phyloP scores from a whole-genome alignment of 2,113 vertebrate species.

The Myodes glareolus region DNA sequence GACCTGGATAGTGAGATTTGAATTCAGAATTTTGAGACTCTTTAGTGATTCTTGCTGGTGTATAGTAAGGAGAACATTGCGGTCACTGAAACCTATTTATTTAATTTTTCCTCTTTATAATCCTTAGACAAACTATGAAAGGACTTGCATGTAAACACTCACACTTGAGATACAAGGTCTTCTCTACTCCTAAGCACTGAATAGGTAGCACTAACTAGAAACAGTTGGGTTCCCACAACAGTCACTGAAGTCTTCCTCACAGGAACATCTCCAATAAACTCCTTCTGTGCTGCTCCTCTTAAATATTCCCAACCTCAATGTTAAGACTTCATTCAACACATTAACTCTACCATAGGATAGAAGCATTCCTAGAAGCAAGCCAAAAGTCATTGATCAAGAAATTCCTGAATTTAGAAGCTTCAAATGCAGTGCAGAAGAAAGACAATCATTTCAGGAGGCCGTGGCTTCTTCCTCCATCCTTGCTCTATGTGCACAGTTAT shows the following conservation, averaged over 20 bases:
- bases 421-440: not conserved
- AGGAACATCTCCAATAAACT: not conserved
- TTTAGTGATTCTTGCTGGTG: not conserved
- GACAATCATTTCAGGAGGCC: not conserved
- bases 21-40: not conserved
- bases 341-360: not conserved
- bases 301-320: not conserved
- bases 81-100: accelerated
- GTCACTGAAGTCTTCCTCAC: not conserved
- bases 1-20: not conserved
- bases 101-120: not conserved
- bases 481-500: accelerated
- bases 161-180: not conserved
- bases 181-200: not conserved
- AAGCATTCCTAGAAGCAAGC: not conserved
- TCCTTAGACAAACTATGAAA: not conserved
- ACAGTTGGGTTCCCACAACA: not conserved
- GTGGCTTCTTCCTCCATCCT: not conserved
- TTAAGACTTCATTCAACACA: not conserved
- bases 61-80: accelerated
- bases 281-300: not conserved
- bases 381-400: not conserved
- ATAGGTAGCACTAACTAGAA: not conserved
- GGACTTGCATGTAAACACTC: not conserved
- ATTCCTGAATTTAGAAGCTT: not conserved